Base-by-base conservation (phyloP, 2,113 vertebrate genomes). In the Gallinago jamesoni region DNA sequence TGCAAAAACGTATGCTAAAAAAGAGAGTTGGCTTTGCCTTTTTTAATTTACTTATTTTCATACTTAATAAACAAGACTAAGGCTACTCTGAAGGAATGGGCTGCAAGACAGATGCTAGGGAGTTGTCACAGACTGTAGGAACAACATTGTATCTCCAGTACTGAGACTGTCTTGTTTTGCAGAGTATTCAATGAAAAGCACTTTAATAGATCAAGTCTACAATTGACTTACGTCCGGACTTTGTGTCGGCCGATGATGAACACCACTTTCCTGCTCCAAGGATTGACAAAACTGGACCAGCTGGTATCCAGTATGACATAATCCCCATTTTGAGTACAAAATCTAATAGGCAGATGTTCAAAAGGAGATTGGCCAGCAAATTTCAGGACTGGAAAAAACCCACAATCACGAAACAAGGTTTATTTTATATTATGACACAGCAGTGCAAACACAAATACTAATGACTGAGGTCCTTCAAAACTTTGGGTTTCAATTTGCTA, bases 281-380 rank as follows among this genome's bases (percentile, higher is more conserved):
- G 99, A 94, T 99, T 99, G 94, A 99, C 98, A 88, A 99, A 99
- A 96, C 99, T 98, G 90, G 98, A 99, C 99, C 99, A 99, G 95
- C 99, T 99, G 94, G 99, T 99, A 94, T 99, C 99, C 96, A 99
- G 72, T 4, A 98, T 98, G 84, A 99, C 45, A 77, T 98, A 99
- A 96, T 99, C 98, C 30, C 99, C 99, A 35, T 99, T 99, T 75
- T 99, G 98, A 91, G 99, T 98, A 88, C 98, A 98, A 82, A 99
- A 98, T 67, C 99, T 98, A 73, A 99, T 91, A 2, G 99, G 99
- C 10, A 98, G 98, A 84, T 99, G 99, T 75, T 99, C 99, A 75
- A 99, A 99, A 13, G 99, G 98, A 52, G 98, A 93, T 57, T 98
- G 98, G 12, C 99, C 99, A 1, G 98, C 99, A 52, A 98, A 98